phyloP scores from a whole-genome alignment of 2,888 invertebrate species.

The Drosophila meridiana region DNA sequence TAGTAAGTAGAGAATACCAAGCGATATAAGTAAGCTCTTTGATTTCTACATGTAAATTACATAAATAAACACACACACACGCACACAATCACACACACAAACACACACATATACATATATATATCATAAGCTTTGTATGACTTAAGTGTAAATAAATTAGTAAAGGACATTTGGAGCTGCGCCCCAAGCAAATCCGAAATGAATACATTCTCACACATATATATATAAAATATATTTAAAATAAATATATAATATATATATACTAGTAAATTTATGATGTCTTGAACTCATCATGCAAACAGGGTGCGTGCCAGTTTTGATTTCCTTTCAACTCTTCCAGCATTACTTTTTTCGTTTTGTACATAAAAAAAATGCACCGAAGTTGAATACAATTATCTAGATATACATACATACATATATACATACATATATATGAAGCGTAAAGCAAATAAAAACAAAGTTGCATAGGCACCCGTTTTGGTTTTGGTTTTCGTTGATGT shows the following conservation, averaged over 20 bases:
- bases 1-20: constrained; percentile 54
- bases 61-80: constrained; percentile 29
- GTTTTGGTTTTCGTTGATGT: constrained; percentile 31
- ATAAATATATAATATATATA: constrained; percentile 3
- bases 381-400: constrained; percentile 25
- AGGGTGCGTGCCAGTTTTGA: constrained; percentile 36
- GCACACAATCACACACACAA: constrained; percentile 7
- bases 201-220: constrained; percentile 9
- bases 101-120: constrained; percentile 15
- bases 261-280: constrained; percentile 39
- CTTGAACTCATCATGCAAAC: constrained; percentile 18
- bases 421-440: constrained; percentile 9
- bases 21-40: constrained; percentile 21
- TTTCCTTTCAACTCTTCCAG: constrained; percentile 37
- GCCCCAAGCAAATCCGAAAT: constrained; percentile 21
- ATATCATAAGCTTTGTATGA: constrained; percentile 46
- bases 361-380: constrained; percentile 48
- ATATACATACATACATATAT: constrained; percentile 18
- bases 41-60: constrained; percentile 64
- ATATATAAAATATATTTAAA: constrained; percentile 1
- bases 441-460: constrained; percentile 24
- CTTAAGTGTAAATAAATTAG: constrained; percentile 60
- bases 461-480: constrained; percentile 59
- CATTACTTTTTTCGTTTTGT: constrained; percentile 42
- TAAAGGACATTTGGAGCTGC: constrained; percentile 26